Conservation (phyloP, 1,140 invertebrate genomes). For the Lepidotrigona ventralis region DNA sequence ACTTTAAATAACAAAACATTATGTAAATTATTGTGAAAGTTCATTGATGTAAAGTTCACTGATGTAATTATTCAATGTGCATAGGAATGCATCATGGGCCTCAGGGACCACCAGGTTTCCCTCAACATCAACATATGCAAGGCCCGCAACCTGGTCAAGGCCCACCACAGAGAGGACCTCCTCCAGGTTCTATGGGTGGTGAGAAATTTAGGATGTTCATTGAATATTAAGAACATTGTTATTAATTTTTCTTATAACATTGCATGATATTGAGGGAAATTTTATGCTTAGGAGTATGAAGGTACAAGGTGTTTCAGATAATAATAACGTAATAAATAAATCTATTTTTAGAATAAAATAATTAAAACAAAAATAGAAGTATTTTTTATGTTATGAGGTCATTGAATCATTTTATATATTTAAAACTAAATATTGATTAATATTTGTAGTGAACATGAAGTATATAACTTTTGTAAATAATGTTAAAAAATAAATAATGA, state of each 20-base stretch:
- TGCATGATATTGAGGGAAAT: constrained; percentile 69
- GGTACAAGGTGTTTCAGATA: constrained; percentile 63
- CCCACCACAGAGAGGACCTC: constrained; percentile 85
- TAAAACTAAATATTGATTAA: no score
- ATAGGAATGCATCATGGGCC: constrained; percentile 79
- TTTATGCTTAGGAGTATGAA: constrained; percentile 54
- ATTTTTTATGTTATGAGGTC: not conserved
- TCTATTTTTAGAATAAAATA: constrained; percentile 5
- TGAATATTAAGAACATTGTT: constrained; percentile 46
- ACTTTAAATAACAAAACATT: constrained; percentile 45
- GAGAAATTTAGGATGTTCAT: constrained; percentile 65
- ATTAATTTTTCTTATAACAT: constrained; percentile 32
- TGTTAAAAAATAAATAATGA: not conserved
- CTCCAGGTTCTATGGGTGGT: constrained; percentile 82
- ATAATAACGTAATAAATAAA: constrained; percentile 18
- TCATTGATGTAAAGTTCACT: constrained; percentile 45
- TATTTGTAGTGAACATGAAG: not conserved
- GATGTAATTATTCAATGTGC: constrained; percentile 63
- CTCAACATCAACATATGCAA: constrained; percentile 87
- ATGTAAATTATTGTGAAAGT: constrained; percentile 35
- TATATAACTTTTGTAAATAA: not conserved
- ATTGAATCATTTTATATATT: not conserved
- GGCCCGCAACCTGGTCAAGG: constrained; percentile 82
- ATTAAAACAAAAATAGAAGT: no score
- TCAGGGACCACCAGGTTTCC: constrained; percentile 80